Evolutionary conservation across 2,888 invertebrate species (phyloP).

Genomic region (Euproctis similis): DNA sequence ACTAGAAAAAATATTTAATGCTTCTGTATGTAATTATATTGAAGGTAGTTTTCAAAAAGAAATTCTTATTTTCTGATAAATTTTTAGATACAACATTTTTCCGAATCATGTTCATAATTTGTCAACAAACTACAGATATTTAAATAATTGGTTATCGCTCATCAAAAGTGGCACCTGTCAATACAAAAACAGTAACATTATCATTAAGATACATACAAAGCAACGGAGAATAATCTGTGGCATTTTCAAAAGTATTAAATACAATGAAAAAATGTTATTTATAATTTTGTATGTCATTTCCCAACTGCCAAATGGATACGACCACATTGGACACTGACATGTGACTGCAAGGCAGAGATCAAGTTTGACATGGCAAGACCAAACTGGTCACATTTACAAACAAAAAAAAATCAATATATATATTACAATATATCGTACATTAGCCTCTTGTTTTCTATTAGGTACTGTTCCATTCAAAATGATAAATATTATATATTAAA

Average conservation of each 20-base stretch:
- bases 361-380: constrained; percentile 67
- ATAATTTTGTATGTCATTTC: too few relatives aligned
- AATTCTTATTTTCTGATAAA: too few relatives aligned
- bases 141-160: constrained; percentile 50
- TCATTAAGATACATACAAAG: constrained; percentile 44
- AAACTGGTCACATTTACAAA: constrained; percentile 40
- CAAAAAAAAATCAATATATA: constrained; percentile 18
- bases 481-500: constrained; percentile 16
- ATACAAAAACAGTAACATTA: constrained; percentile 47
- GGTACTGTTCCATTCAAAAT: constrained; percentile 52
- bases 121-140: constrained; percentile 41
- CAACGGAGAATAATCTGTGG: constrained; percentile 42
- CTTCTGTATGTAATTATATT: too few relatives aligned
- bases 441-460: constrained; percentile 58
- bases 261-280: too few relatives aligned
- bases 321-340: constrained; percentile 24
- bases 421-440: too few relatives aligned
- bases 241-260: constrained; percentile 41
- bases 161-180: constrained; percentile 36
- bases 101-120: constrained; percentile 32
- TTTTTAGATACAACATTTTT: too few relatives aligned
- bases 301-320: constrained; percentile 50
- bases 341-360: constrained; percentile 64
- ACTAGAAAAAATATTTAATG: too few relatives aligned
- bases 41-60: too few relatives aligned